Conservation (phyloP, 2,113 vertebrate genomes). For the Odocoileus virginianus region DNA sequence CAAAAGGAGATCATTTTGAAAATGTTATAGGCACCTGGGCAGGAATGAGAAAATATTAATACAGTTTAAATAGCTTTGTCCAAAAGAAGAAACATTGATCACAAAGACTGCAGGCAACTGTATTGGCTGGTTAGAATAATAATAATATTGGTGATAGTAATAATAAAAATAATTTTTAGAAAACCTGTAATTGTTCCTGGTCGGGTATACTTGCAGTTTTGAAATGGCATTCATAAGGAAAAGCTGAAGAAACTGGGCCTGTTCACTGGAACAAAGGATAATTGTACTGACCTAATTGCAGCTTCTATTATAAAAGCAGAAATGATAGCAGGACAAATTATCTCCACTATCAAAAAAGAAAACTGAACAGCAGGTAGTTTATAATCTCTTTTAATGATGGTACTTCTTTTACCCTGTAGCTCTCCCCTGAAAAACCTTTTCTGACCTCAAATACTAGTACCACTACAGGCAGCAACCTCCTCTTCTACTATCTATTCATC, state of each 20-base stretch:
- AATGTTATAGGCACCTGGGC: slow-evolving; percentile 49
- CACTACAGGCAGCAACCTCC: not conserved
- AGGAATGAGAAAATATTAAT: slow-evolving; percentile 70
- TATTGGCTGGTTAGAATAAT: slow-evolving; percentile 66
- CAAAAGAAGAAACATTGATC: slow-evolving; percentile 76
- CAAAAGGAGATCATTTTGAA: slow-evolving; percentile 55
- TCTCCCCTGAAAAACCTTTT: slow-evolving; percentile 10
- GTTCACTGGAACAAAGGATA: slow-evolving; percentile 79
- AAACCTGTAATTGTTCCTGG: slow-evolving; percentile 69
- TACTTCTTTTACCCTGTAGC: not conserved
- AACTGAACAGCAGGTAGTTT: slow-evolving; percentile 57
- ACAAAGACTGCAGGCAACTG: slow-evolving; percentile 55
- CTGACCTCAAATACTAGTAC: slow-evolving; percentile 31
- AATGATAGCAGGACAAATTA: slow-evolving; percentile 79
- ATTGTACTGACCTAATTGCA: slow-evolving; percentile 81
- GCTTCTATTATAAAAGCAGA: slow-evolving; percentile 77
- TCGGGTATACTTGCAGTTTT: slow-evolving; percentile 40
- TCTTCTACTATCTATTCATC: not conserved
- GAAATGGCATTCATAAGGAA: slow-evolving; percentile 64
- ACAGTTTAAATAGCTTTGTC: slow-evolving; percentile 68
- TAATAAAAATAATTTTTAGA: not conserved
- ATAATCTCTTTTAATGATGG: slow-evolving; percentile 49
- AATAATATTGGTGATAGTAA: not conserved
- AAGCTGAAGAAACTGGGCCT: slow-evolving; percentile 67
- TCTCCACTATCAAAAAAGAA: slow-evolving; percentile 72